Evolutionary conservation across 2,888 invertebrate species (phyloP), one percentile per base, ranked within the genome.

Genomic region (Dynastes hyllus): DNA sequence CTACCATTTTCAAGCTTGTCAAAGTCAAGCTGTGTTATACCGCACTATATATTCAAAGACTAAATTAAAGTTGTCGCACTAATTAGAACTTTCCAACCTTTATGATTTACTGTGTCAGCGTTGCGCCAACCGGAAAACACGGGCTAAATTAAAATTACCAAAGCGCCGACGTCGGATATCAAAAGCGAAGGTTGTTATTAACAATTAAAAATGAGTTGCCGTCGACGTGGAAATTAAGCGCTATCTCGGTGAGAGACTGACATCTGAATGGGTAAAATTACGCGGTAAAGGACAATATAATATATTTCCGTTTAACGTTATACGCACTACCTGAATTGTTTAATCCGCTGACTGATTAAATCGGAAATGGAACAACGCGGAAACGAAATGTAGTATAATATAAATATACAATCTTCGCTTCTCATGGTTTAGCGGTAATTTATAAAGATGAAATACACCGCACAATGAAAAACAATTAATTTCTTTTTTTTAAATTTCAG

Each of bases 141-240:
- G n/a, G n/a, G 4, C 13, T 2, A 65, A 32, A 37, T 65, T 37
- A 65, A 13, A n/a, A 3, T 65, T 37, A 65, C 5, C 37, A 16
- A 65, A 65, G 40, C 65, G n/a, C 11, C 65, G 2, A 65, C n/a
- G 16, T 65, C 37, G 32, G 65, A 32, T 65, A 32, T 65, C 40
- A 65, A 37, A 65, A 32, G 16, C 45, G 1, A 45, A 45, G 45
- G 45, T 45, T 45, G 22, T 55, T 55, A 55, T 2, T 55, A 55
- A 55, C 55, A 55, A 55, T n/a, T 55, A 55, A 55, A 16, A 55
- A 55, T 37, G 1, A 65, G 37, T 65, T n/a, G 1, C n/a, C 37
- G 40, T 65, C 65, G 37, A 65, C 29, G 40, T 11, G 37, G 37
- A 40, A 65, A 65, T 65, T 65, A 65, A 65, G 29, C 37, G 37